Conservation (phyloP, 1,140 invertebrate species). For the Drosophila hydei region DNA sequence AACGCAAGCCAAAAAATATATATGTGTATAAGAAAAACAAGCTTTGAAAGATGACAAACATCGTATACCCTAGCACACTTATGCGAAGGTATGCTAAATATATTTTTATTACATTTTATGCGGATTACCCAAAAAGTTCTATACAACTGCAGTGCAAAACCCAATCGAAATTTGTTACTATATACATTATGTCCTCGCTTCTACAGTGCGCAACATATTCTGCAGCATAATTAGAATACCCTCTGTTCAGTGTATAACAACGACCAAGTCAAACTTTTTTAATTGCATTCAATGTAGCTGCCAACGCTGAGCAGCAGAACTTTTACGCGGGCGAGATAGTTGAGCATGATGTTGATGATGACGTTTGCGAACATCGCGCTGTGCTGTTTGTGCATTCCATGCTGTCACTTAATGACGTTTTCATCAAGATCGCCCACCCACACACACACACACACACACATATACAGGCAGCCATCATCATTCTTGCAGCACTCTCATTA, state of each 20-base stretch:
- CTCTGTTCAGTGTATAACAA: conserved; percentile 5
- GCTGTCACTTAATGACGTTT: conserved; percentile 80
- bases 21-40: not conserved
- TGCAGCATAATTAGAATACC: not conserved
- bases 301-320: conserved; percentile 50
- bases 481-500: conserved; percentile 60
- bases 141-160: no score
- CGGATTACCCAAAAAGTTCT: no score
- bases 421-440: conserved; percentile 52
- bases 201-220: not conserved
- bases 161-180: no score
- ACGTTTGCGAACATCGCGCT: not conserved
- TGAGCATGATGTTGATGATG: conserved; percentile 1
- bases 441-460: not conserved
- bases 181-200: no score
- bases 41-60: not conserved
- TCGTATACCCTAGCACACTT: not conserved
- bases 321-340: conserved; percentile 10
- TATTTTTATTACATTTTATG: not conserved
- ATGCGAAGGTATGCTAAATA: not conserved
- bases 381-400: conserved; percentile 45
- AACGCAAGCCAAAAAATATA: not conserved
- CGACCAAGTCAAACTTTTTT: conserved; percentile 65
- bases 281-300: conserved; percentile 81
- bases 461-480: no score